Conservation (phyloP, 2,888 invertebrate species). For the Lottia scabra region DNA sequence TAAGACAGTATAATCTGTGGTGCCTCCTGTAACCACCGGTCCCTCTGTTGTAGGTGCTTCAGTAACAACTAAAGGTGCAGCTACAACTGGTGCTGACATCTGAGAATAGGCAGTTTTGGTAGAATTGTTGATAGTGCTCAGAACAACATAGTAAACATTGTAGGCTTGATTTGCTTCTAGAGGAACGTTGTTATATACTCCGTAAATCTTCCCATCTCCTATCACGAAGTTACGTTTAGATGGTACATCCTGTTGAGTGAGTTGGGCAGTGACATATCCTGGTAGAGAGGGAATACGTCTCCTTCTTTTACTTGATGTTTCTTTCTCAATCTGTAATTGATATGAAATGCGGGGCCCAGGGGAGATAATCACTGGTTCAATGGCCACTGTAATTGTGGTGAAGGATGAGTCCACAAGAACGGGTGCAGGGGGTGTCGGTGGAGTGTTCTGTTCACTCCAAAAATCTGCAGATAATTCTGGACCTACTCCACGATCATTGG, state of each 20-base stretch:
- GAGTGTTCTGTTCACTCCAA: conserved; percentile 80
- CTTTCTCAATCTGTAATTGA: conserved; percentile 79
- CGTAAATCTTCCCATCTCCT: conserved; percentile 82
- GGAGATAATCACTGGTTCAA: conserved; percentile 79
- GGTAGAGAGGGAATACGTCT: conserved; percentile 72
- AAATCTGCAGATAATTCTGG: conserved; percentile 72
- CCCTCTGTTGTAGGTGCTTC: conserved; percentile 16
- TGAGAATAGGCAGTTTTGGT: conserved; percentile 77
- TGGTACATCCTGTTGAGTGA: conserved; percentile 77
- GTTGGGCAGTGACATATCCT: conserved; percentile 75
- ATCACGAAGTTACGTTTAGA: conserved; percentile 77
- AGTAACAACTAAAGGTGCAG: conserved; percentile 15
- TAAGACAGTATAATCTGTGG: conserved; percentile 28
- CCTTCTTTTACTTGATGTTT: conserved; percentile 19
- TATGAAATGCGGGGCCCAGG: conserved; percentile 83
- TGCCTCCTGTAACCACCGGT: conserved; percentile 8
- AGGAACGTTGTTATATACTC: conserved; percentile 82
- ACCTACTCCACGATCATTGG: conserved; percentile 73
- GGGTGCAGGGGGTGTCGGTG: conserved; percentile 78
- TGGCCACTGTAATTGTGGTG: conserved; percentile 77
- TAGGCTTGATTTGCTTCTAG: conserved; percentile 75
- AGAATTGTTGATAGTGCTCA: conserved; percentile 77
- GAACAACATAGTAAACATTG: conserved; percentile 79
- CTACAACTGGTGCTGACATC: conserved; percentile 27
- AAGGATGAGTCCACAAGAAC: conserved; percentile 75